Percentiles rank a stretch among this genome's conserved stretches.
These are phyloP conservation scores for Amblyornis subalaris DNA, from an alignment of 2,113 vertebrate species.

Conservation along the genomic window DNA sequence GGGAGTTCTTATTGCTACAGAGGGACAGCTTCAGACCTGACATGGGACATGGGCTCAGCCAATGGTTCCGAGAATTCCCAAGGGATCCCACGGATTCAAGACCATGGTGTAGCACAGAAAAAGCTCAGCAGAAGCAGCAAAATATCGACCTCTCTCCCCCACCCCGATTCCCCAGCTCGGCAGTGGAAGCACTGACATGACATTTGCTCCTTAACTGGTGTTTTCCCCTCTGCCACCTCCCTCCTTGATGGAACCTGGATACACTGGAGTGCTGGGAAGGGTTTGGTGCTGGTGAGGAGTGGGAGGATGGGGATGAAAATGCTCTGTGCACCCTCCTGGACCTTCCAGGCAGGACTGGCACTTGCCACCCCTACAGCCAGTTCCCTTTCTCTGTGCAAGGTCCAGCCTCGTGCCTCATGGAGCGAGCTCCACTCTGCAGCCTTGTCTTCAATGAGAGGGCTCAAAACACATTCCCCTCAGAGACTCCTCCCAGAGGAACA, in stretches of 20 bases:
- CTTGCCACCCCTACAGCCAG: not conserved
- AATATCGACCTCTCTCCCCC: not conserved
- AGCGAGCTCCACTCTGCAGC: not conserved
- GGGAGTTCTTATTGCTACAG: constrained; percentile 32
- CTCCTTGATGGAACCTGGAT: accelerated
- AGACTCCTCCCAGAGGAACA: not conserved
- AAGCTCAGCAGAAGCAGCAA: not conserved
- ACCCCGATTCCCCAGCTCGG: accelerated
- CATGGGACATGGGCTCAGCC: not conserved
- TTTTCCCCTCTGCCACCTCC: not conserved
- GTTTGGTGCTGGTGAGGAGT: not conserved
- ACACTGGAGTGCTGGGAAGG: not conserved
- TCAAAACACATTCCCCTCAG: not conserved
- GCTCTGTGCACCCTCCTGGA: not conserved
- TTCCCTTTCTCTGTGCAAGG: not conserved
- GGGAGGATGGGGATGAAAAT: not conserved
- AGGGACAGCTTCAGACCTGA: not conserved
- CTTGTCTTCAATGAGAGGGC: not conserved
- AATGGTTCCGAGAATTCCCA: not conserved
- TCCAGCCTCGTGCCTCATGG: not conserved
- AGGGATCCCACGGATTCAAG: not conserved
- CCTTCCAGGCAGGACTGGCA: not conserved
- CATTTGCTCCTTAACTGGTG: not conserved
- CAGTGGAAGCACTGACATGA: not conserved
- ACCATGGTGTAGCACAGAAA: not conserved